A percentile compares a stretch with the other conserved stretches of the same genome.
Conservation (phyloP, 1,140 invertebrate genomes). For the Drosophila lacteicornis region DNA sequence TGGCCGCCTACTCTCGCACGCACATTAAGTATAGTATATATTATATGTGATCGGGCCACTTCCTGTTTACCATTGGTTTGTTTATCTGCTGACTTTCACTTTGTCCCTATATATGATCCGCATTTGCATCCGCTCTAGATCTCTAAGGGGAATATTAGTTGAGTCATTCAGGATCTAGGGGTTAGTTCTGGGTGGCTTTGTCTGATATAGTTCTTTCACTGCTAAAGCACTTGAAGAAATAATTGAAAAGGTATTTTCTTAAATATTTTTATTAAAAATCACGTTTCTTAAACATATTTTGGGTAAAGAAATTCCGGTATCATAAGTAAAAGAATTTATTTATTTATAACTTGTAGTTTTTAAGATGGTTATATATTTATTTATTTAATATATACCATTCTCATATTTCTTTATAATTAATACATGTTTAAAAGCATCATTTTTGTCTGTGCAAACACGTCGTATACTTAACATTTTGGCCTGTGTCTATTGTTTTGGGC, state of each 20-base stretch:
- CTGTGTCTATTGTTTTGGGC: conserved; percentile 2
- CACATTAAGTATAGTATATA: conserved; percentile 4
- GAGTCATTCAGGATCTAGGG: conserved; percentile 45
- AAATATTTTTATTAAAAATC: neutral
- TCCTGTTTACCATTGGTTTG: conserved; percentile 44
- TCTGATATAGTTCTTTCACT: neutral
- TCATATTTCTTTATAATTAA: no score
- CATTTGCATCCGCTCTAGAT: conserved; percentile 43
- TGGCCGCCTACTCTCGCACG: conserved; percentile 39
- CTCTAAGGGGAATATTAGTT: neutral
- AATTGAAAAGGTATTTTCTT: no score
- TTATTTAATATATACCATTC: neutral
- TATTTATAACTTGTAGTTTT: no score
- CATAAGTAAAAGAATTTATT: no score
- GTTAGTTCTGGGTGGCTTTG: conserved; percentile 2
- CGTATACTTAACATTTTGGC: conserved; percentile 34
- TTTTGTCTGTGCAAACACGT: conserved; percentile 7
- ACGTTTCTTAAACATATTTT: no score
- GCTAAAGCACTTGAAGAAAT: conserved; percentile 7
- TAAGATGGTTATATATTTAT: no score
- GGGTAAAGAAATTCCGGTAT: no score
- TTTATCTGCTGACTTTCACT: conserved; percentile 50
- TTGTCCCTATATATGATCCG: conserved; percentile 42
- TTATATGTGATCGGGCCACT: conserved; percentile 18
- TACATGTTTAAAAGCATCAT: neutral